Evolutionary conservation across 2,888 invertebrate species (phyloP).

Genomic region (Hirtodrosophila trivittata): DNA sequence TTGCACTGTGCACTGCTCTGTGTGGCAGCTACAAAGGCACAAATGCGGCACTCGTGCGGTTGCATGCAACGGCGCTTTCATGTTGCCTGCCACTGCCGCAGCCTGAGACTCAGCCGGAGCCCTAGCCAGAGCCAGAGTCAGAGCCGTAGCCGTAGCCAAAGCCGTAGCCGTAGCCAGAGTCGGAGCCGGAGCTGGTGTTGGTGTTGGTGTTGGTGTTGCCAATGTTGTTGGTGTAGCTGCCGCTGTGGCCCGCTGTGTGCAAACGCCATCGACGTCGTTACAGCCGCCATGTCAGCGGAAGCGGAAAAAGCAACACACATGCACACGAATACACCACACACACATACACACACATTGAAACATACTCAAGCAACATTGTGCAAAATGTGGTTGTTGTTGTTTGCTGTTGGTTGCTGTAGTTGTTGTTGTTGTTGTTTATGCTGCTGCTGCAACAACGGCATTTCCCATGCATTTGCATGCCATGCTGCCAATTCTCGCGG

Average conservation of each 20-base stretch:
- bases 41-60: constrained; percentile 72
- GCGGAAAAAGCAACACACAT: constrained; percentile 72
- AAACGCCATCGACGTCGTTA: constrained; percentile 34
- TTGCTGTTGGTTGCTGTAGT: constrained; percentile 36
- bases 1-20: constrained; percentile 22
- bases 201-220: too few species aligned
- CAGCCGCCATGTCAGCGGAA: constrained; percentile 74
- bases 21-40: constrained; percentile 66
- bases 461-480: constrained; percentile 65
- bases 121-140: constrained; percentile 2
- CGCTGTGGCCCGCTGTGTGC: constrained; percentile 29
- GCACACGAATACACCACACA: constrained; percentile 34
- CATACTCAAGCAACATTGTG: constrained; percentile 47
- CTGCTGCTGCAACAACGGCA: constrained; percentile 49
- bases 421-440: constrained; percentile 24
- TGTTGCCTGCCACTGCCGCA: constrained; percentile 46
- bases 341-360: constrained; percentile 24
- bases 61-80: constrained; percentile 76
- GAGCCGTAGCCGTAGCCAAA: background rate
- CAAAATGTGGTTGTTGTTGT: constrained; percentile 40
- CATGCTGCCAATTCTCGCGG: constrained; percentile 40
- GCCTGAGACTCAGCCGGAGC: constrained; percentile 8
- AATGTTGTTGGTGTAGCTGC: background rate
- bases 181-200: background rate
- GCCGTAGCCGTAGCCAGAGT: background rate